phyloP scores from a whole-genome alignment of 2,113 vertebrate species.

The Stomatorhinus ivindoensis region DNA sequence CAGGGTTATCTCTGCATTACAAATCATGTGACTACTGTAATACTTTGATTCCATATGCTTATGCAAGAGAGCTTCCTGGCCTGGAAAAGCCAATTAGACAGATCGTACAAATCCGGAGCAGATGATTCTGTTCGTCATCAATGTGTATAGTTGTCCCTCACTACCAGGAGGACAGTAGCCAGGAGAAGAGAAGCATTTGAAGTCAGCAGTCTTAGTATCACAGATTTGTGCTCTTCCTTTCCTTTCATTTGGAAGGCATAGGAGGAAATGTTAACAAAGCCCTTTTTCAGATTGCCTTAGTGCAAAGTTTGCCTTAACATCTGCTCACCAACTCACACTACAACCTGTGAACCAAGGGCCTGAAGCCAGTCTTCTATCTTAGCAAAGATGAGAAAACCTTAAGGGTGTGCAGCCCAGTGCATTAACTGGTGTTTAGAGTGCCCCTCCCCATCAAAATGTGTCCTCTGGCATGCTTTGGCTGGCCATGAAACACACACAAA shows the following conservation, averaged over 20 bases:
- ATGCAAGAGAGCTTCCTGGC: not conserved
- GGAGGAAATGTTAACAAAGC: not conserved
- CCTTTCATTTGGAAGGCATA: not conserved
- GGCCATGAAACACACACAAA: not conserved
- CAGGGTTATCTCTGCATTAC: not conserved
- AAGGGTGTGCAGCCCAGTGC: not conserved
- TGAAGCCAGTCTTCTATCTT: not conserved
- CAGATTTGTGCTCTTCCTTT: not conserved
- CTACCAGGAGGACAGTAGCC: not conserved
- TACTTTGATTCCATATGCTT: not conserved
- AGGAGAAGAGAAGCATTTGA: not conserved
- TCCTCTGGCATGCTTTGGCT: no score
- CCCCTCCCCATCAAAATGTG: not conserved
- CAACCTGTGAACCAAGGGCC: not conserved
- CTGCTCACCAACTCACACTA: not conserved
- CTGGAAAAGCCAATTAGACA: not conserved
- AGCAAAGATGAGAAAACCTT: not conserved
- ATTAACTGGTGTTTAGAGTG: no score
- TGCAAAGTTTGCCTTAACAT: not conserved
- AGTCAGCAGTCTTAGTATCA: not conserved
- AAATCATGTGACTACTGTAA: not conserved
- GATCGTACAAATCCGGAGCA: not conserved
- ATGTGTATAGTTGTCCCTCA: not conserved
- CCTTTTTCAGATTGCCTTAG: not conserved
- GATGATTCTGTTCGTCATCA: not conserved